phyloP scores from a whole-genome alignment of 2,113 vertebrate species.

The Sterrhoptilus dennistouni region DNA sequence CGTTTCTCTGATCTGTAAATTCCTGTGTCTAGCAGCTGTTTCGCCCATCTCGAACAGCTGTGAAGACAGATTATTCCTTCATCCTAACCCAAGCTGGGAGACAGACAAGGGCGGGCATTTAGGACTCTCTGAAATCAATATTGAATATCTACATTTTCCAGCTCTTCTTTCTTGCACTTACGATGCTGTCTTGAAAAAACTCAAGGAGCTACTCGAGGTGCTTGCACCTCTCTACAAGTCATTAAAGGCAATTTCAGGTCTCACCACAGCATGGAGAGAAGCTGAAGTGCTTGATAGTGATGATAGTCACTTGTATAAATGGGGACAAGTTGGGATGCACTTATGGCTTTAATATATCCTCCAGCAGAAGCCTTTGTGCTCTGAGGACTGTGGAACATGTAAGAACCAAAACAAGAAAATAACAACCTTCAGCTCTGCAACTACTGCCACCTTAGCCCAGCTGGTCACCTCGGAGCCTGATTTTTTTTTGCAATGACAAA shows the following conservation, averaged over 20 bases:
- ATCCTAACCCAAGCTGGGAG: neutral
- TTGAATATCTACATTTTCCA: neutral
- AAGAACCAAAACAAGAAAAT: neutral
- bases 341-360: neutral
- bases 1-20: neutral
- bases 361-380: neutral
- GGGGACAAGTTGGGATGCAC: neutral
- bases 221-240: neutral
- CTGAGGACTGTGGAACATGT: neutral
- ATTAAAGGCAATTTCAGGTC: neutral
- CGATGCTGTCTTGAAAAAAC: neutral
- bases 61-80: neutral
- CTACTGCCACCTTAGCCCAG: neutral
- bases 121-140: neutral
- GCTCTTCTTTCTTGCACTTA: neutral
- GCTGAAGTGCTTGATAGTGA: neutral
- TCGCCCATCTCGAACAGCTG: neutral
- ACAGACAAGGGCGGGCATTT: neutral
- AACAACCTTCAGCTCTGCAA: neutral
- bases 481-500: neutral
- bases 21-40: neutral
- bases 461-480: neutral
- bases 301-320: neutral
- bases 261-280: neutral
- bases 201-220: neutral